These are phyloP conservation scores for Macrosteles quadrilineatus DNA, from an alignment of 1,140 invertebrate genomes.

Conservation along the genomic window DNA sequence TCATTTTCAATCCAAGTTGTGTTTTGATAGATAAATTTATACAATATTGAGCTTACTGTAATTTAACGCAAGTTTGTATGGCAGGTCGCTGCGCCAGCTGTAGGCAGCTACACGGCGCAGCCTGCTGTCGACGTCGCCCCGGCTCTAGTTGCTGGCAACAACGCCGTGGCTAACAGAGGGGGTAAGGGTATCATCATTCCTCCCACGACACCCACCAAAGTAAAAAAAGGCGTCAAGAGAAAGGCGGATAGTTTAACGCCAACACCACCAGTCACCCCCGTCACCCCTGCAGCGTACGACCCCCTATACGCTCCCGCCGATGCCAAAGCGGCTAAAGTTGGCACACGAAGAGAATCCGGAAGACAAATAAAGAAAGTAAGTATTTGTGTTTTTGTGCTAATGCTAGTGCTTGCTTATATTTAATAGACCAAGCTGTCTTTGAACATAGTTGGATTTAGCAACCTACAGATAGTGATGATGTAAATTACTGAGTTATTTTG, in stretches of 20 bases:
- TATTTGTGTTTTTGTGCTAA: no score
- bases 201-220: constrained; percentile 40
- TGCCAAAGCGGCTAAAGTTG: constrained; percentile 80
- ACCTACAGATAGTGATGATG: no score
- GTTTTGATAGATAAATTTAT: no score
- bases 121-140: constrained; percentile 50
- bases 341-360: constrained; percentile 90
- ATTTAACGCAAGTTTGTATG: no score
- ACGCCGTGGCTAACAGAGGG: constrained; percentile 25
- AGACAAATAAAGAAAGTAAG: constrained; percentile 91
- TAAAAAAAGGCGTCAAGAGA: constrained; percentile 96
- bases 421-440: no score
- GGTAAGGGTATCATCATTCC: constrained; percentile 38
- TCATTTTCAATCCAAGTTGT: no score
- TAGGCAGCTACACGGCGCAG: constrained; percentile 56
- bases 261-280: constrained; percentile 80
- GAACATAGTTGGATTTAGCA: no score
- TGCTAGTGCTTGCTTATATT: no score
- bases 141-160: not conserved
- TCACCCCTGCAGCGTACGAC: constrained; percentile 54
- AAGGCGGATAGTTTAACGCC: constrained; percentile 84
- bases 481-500: no score
- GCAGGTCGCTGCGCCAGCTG: constrained; percentile 53
- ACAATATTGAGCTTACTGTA: no score
- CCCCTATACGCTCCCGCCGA: constrained; percentile 64